A percentile compares a stretch with the other conserved stretches of the same genome.
phyloP scores from a whole-genome alignment of 2,888 invertebrate species.

The Dyspetes luteomarginatus region DNA sequence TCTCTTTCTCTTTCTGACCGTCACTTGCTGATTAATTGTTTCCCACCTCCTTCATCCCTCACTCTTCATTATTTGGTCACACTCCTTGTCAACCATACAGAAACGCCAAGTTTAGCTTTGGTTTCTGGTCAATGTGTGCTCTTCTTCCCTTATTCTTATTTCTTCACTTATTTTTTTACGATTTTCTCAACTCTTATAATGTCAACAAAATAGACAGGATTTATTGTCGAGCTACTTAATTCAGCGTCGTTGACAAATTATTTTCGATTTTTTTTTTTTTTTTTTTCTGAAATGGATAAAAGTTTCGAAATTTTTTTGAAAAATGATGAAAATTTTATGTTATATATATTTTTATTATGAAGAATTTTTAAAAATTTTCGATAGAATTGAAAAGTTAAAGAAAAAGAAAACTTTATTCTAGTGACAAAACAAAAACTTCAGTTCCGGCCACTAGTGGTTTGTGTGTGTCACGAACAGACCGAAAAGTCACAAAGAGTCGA shows the following conservation, averaged over 20 bases:
- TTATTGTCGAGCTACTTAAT: too few species aligned
- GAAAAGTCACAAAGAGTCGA: conserved; percentile 75
- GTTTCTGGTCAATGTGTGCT: not conserved
- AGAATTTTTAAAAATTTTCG: too few species aligned
- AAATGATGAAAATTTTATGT: not conserved
- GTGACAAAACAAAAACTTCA: not conserved
- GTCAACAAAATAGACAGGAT: too few species aligned
- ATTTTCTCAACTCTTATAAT: too few species aligned
- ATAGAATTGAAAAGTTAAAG: too few species aligned
- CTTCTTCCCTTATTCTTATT: not conserved
- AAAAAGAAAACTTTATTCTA: too few species aligned
- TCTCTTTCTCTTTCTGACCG: not conserved
- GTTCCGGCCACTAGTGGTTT: not conserved
- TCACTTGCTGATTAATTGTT: conserved; percentile 47
- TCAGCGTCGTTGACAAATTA: too few species aligned
- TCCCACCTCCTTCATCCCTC: conserved; percentile 4
- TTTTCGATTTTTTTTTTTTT: too few species aligned
- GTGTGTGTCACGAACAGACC: conserved; percentile 59
- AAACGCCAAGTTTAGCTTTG: not conserved
- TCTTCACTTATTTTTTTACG: too few species aligned
- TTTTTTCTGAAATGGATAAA: too few species aligned
- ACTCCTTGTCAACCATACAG: not conserved
- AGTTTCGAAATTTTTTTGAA: not conserved
- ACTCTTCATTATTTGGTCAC: conserved; percentile 14
- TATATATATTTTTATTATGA: too few species aligned